phyloP scores from a whole-genome alignment of 1,140 invertebrate species.

The Piezodorus guildinii region DNA sequence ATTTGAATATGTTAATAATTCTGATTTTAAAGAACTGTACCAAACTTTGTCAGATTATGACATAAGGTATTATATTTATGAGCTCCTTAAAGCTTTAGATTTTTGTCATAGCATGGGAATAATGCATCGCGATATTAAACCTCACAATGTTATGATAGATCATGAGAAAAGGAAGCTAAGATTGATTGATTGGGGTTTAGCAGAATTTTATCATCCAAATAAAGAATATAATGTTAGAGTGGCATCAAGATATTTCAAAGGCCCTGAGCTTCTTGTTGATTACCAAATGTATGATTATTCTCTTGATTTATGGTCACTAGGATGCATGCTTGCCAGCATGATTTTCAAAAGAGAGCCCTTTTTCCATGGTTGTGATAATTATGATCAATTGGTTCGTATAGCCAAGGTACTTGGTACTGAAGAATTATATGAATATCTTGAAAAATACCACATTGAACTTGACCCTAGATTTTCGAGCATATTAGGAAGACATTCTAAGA shows the following conservation, averaged over 20 bases:
- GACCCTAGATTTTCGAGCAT: conserved; percentile 49
- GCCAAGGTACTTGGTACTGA: conserved; percentile 99
- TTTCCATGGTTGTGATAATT: conserved; percentile 99
- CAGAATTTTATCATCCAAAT: conserved; percentile 98
- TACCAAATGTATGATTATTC: conserved; percentile 99
- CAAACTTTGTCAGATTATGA: conserved; percentile 99
- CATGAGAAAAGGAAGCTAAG: conserved; percentile 95
- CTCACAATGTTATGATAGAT: conserved; percentile 99
- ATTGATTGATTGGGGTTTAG: conserved; percentile 98
- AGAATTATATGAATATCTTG: conserved; percentile 97
- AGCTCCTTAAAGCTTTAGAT: conserved; percentile 90
- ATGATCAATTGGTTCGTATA: conserved; percentile 98
- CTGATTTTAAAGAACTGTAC: conserved; percentile 99
- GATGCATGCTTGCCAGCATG: conserved; percentile 99
- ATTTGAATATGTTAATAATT: conserved; percentile 99
- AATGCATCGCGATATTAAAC: conserved; percentile 98
- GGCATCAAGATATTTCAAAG: conserved; percentile 96
- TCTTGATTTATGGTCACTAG: conserved; percentile 98
- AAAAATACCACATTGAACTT: conserved; percentile 99
- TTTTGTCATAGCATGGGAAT: conserved; percentile 99
- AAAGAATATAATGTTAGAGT: conserved; percentile 99
- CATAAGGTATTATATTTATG: conserved; percentile 91
- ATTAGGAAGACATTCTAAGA: conserved; percentile 70
- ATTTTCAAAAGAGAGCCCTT: conserved; percentile 99
- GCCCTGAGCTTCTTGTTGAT: conserved; percentile 94